Percentiles rank a stretch among this genome's conserved stretches.
Conservation (phyloP, 2,113 vertebrate genomes). For the Harpagus bidentatus region DNA sequence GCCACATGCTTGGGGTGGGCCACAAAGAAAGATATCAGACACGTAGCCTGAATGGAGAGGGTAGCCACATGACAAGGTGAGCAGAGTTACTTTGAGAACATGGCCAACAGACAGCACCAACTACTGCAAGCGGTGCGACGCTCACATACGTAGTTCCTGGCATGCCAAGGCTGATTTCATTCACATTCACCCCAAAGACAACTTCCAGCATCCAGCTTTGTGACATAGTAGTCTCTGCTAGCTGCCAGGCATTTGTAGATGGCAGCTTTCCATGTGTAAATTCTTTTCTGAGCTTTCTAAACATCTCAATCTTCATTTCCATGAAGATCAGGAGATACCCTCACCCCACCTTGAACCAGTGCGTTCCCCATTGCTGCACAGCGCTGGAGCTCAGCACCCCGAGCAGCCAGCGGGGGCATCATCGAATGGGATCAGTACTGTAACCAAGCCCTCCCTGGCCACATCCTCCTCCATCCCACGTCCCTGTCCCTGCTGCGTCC, state of each 20-base stretch:
- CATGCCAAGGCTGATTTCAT: not conserved
- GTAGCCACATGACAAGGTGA: not conserved
- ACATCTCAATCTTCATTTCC: not conserved
- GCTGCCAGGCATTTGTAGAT: not conserved
- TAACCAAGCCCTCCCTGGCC: not conserved
- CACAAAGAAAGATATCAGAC: not conserved
- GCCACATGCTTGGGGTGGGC: rapidly evolving
- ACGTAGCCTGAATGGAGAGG: rapidly evolving
- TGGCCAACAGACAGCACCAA: not conserved
- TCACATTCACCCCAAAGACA: not conserved
- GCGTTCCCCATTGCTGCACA: rapidly evolving
- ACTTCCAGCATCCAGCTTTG: not conserved
- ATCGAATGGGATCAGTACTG: not conserved
- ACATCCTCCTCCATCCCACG: not conserved
- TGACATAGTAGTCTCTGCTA: not conserved
- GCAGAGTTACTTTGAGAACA: not conserved
- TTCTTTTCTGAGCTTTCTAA: not conserved
- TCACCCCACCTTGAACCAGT: not conserved
- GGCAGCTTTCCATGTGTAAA: not conserved
- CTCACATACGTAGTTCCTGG: not conserved
- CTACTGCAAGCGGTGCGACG: not conserved
- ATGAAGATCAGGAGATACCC: not conserved
- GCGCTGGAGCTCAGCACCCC: not conserved
- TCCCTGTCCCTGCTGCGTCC: not conserved
- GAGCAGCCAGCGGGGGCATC: not conserved